Conservation (phyloP, 2,888 invertebrate species). For the Latrodectus hesperus region DNA sequence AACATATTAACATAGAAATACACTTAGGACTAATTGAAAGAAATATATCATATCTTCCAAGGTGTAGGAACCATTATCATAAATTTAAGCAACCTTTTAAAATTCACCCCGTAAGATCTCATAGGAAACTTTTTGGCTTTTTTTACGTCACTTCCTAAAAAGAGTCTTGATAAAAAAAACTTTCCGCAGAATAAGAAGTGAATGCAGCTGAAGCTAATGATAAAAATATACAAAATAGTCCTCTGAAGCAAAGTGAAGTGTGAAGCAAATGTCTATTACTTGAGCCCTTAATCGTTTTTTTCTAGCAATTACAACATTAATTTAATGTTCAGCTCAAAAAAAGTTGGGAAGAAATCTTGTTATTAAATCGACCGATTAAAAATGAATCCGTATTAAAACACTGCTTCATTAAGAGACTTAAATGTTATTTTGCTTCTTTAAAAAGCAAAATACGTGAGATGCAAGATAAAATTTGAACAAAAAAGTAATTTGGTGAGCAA, state of each 20-base stretch:
- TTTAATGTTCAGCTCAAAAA: constrained; percentile 52
- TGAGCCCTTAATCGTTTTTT: constrained; percentile 58
- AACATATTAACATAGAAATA: constrained; percentile 63
- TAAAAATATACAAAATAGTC: constrained; percentile 69
- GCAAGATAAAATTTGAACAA: constrained; percentile 42
- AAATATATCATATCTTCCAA: constrained; percentile 68
- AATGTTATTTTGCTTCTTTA: background rate
- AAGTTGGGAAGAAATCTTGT: constrained; percentile 54
- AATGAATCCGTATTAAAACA: constrained; percentile 61
- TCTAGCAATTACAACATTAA: constrained; percentile 67
- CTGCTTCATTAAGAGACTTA: constrained; percentile 47
- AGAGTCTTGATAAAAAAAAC: constrained; percentile 58
- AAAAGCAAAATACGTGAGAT: constrained; percentile 38
- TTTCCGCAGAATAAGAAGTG: constrained; percentile 42
- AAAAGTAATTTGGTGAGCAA: constrained; percentile 58
- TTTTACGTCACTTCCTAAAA: constrained; percentile 22
- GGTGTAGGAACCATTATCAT: constrained; percentile 69
- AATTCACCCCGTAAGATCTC: constrained; percentile 66
- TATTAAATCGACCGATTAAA: constrained; percentile 67
- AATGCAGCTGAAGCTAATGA: constrained; percentile 69
- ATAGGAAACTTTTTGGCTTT: constrained; percentile 35
- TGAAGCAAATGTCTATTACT: constrained; percentile 63
- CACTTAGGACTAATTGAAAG: constrained; percentile 68
- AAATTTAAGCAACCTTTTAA: constrained; percentile 69
- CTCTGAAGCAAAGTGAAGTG: constrained; percentile 52